Conservation (phyloP, 2,888 invertebrate genomes). For the Synanthedon formicaeformis region DNA sequence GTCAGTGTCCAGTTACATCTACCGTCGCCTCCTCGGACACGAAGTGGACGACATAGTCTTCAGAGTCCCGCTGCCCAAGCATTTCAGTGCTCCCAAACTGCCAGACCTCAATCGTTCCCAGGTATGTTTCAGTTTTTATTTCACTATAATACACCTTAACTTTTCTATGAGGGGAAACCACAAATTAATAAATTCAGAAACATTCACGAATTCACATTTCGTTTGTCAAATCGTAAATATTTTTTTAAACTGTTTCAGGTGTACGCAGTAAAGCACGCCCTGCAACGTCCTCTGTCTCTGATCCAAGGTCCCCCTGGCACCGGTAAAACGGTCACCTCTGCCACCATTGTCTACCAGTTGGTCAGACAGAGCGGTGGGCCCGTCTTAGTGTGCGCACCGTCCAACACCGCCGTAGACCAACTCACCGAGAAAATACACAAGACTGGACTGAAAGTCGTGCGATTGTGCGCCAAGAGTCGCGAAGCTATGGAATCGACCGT, state of each 20-base stretch:
- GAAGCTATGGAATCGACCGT: slow-evolving; percentile 99
- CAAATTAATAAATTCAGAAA: too few relatives aligned
- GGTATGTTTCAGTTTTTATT: slow-evolving; percentile 32
- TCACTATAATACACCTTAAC: too few relatives aligned
- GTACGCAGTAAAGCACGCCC: slow-evolving; percentile 97
- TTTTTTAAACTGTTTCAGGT: slow-evolving; percentile 64
- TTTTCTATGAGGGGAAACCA: too few relatives aligned
- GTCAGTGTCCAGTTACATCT: slow-evolving; percentile 97
- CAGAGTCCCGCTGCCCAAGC: slow-evolving; percentile 92
- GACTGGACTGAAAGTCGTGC: slow-evolving; percentile 93
- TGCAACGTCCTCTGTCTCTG: slow-evolving; percentile 93
- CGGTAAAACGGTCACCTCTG: slow-evolving; percentile 99
- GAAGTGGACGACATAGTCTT: slow-evolving; percentile 94
- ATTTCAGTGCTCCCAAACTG: slow-evolving; percentile 96
- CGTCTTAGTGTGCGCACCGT: slow-evolving; percentile 97
- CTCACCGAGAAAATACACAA: slow-evolving; percentile 98
- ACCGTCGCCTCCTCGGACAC: slow-evolving; percentile 94
- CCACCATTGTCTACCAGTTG: slow-evolving; percentile 98
- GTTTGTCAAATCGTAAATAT: not conserved
- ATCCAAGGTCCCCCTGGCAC: slow-evolving; percentile 99
- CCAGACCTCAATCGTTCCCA: slow-evolving; percentile 98
- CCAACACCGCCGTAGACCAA: slow-evolving; percentile 99
- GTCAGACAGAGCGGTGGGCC: slow-evolving; percentile 94
- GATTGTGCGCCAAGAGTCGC: slow-evolving; percentile 96
- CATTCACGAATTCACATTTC: too few relatives aligned